phyloP scores from a whole-genome alignment of 2,797 vertebrate genomes.

The Chiloscyllium punctatum region DNA sequence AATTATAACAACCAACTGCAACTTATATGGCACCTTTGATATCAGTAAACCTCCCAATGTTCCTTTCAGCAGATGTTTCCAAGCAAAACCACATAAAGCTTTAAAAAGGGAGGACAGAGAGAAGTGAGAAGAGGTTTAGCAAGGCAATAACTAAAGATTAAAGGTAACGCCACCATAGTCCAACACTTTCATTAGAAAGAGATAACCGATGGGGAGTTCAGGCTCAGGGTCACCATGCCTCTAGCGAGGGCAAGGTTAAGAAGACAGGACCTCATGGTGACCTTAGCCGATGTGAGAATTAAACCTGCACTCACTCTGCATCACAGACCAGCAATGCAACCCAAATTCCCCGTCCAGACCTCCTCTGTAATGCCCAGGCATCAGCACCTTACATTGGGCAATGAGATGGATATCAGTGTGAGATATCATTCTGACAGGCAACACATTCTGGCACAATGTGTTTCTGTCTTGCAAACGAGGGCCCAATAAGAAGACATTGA shows the following conservation, averaged over 20 bases:
- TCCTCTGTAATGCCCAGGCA: neutral
- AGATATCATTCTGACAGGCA: neutral
- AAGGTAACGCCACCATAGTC: too few species aligned
- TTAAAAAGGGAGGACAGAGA: neutral
- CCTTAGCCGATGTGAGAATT: too few species aligned
- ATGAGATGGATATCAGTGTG: neutral
- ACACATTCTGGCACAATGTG: neutral
- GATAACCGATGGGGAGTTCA: too few species aligned
- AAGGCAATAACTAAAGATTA: neutral
- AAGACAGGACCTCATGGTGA: too few species aligned
- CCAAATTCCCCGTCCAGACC: neutral
- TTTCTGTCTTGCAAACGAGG: neutral
- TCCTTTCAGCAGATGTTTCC: neutral
- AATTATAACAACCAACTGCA: neutral
- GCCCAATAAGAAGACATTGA: neutral
- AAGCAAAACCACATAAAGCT: neutral
- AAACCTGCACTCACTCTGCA: too few species aligned
- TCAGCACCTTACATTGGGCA: neutral
- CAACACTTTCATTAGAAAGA: too few species aligned
- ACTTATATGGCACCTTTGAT: neutral
- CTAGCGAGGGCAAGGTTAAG: too few species aligned
- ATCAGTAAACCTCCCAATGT: neutral
- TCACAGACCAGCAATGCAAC: too few species aligned
- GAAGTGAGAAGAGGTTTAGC: neutral
- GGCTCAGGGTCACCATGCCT: too few species aligned